Percentiles rank a stretch among this genome's conserved stretches.
Evolutionary conservation across 2,888 invertebrate genomes (phyloP).

Genomic region (Chironomus tentans): DNA sequence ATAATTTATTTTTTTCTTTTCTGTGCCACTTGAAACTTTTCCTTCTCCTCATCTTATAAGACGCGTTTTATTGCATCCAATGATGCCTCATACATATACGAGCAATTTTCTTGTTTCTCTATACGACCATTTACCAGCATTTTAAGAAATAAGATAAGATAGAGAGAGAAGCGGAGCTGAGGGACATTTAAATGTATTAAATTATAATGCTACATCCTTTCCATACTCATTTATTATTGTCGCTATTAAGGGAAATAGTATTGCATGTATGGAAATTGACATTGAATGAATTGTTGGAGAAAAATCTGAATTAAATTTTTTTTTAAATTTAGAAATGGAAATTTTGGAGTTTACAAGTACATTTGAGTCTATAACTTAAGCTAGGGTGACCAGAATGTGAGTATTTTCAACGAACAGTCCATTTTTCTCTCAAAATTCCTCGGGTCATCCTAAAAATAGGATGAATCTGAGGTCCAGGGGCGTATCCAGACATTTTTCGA

Average conservation of each 20-base stretch:
- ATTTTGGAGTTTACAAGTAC: no score
- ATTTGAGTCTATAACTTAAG: no score
- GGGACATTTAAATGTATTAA: conserved; percentile 15
- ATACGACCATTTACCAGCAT: conserved; percentile 2
- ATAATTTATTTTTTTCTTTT: conserved; percentile 19
- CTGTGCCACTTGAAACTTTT: background rate
- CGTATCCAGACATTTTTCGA: no score
- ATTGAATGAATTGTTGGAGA: background rate
- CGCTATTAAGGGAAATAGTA: no score
- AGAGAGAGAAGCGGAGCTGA: background rate
- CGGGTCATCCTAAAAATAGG: no score
- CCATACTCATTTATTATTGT: no score
- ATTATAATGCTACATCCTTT: conserved; percentile 1
- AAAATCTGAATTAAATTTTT: no score
- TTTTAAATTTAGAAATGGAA: no score
- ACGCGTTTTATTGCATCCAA: conserved; percentile 18
- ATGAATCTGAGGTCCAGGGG: no score
- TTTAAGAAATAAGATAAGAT: conserved; percentile 7
- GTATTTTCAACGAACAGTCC: no score
- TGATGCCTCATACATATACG: background rate
- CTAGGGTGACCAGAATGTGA: no score
- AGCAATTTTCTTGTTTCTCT: background rate
- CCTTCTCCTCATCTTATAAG: background rate
- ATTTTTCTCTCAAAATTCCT: no score
- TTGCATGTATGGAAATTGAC: background rate